A percentile compares a stretch with the other conserved stretches of the same genome.
Conservation (phyloP, 2,888 invertebrate genomes). For the Zaprionus bogoriensis region DNA sequence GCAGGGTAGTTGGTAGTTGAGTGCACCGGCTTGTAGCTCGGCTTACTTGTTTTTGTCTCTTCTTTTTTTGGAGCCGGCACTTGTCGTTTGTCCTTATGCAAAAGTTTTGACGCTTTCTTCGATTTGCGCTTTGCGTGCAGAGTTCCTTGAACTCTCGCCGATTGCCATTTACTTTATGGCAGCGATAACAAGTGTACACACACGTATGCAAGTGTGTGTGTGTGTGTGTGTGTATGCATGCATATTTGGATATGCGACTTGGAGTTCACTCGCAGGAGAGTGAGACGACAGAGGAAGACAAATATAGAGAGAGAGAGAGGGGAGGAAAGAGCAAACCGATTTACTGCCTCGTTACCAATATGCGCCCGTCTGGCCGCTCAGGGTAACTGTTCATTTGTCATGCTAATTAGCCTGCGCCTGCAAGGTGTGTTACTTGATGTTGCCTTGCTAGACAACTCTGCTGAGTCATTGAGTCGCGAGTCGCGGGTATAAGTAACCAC, state of each 20-base stretch:
- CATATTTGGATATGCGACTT: background rate
- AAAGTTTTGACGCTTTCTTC: slow-evolving; percentile 45
- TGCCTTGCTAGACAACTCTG: background rate
- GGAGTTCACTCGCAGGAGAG: background rate
- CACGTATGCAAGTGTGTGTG: background rate
- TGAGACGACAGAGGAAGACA: background rate
- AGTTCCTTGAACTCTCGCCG: slow-evolving; percentile 60
- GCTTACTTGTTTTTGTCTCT: background rate
- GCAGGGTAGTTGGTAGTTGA: background rate
- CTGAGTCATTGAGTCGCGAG: slow-evolving; percentile 46
- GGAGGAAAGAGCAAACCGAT: slow-evolving; percentile 32
- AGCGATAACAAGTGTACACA: slow-evolving; percentile 27
- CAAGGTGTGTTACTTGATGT: background rate
- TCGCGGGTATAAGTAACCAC: no score
- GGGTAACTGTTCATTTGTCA: slow-evolving; percentile 36
- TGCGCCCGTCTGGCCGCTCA: background rate
- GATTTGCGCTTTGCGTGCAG: slow-evolving; percentile 42
- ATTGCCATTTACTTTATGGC: slow-evolving; percentile 67
- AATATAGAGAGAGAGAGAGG: no score
- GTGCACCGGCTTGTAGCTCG: background rate
- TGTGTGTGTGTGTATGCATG: slow-evolving; percentile 5
- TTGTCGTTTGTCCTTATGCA: slow-evolving; percentile 57
- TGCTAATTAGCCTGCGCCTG: slow-evolving; percentile 7
- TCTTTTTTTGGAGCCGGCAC: slow-evolving; percentile 34
- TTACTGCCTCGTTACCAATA: slow-evolving; percentile 63